Evolutionary conservation across 2,888 invertebrate species (phyloP), one percentile per base, ranked within the genome.

Genomic region (Agonopterix subpropinquella): DNA sequence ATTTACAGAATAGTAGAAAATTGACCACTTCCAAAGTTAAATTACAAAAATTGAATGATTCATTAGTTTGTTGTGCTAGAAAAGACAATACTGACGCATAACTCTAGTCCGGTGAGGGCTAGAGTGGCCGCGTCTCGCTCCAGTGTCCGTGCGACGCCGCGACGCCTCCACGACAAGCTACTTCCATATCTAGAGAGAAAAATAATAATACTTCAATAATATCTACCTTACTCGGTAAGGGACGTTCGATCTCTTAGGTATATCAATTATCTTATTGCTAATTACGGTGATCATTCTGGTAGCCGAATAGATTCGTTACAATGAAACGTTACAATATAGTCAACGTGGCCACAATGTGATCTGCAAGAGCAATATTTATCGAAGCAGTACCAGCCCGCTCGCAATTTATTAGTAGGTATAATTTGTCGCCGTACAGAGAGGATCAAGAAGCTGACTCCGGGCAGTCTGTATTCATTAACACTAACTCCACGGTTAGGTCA

Each of bases 161-260:
- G 15, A 37, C 15, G 28, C 28, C 28, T 28, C 28, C 28, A 28
- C 28, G 28, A 28, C 28, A 64, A 66, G 64, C 68, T 68, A 62
- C 62, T 55, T 65, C 67, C 67, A 67, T 28, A 28, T 67, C 72
- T 77, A 74, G 76, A 77, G 80, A 80, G 80, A 80, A 80, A 81
- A 80, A 80, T 77, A 81, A 86, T 78, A 76, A 79, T 73, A 78
- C 72, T 75, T 79, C 76, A 79, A 78, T 82, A 83, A 77, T 77
- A 75, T 80, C 86, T 87, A 87, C 87, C 86, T 88, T 87, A 87
- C 88, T 85, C 82, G 83, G 87, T 87, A 87, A 87, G 88, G 88
- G 88, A 88, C 87, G 88, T 88, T 86, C 85, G 80, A 84, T 85
- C 80, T 82, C 86, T 86, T 87, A 86, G 81, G 79, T 86, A 82